These are phyloP conservation scores for Linnaemya tessellans DNA, from an alignment of 2,888 invertebrate genomes.

Conservation along the genomic window DNA sequence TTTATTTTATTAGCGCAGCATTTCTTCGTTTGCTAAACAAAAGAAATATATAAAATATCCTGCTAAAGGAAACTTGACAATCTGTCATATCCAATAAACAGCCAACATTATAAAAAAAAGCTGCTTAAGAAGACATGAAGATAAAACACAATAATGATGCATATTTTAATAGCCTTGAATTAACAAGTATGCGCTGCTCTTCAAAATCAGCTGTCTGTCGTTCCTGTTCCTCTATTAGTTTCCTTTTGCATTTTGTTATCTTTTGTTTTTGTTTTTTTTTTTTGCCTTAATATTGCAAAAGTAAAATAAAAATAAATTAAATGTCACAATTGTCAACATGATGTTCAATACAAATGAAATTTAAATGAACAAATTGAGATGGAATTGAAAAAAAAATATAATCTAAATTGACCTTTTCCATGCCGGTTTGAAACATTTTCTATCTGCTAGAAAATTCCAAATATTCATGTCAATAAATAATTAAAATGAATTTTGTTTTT, in stretches of 20 bases:
- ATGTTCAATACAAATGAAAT: conserved; percentile 29
- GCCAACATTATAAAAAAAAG: not conserved
- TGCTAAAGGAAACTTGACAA: not conserved
- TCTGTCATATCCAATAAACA: conserved; percentile 7
- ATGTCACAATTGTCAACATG: conserved; percentile 9
- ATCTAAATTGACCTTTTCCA: conserved; percentile 20
- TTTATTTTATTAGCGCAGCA: not conserved
- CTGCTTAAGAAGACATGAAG: not conserved
- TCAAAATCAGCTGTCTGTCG: not conserved
- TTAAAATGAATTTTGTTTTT: conserved; percentile 5
- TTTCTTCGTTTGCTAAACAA: not conserved
- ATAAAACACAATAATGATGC: not conserved
- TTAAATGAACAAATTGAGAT: conserved; percentile 13
- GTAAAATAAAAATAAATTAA: conserved; percentile 12
- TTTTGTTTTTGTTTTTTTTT: no score
- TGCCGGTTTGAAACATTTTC: not conserved
- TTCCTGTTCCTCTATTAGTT: conserved; percentile 1
- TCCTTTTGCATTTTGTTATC: not conserved
- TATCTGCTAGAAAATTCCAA: not conserved
- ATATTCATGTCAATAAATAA: conserved; percentile 15
- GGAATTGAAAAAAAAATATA: not conserved
- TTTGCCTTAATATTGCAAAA: no score
- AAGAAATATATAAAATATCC: not conserved
- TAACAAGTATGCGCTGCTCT: not conserved
- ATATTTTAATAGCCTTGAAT: conserved; percentile 7